Conservation (phyloP, 2,888 invertebrate genomes). For the Aleiodes testaceus region DNA sequence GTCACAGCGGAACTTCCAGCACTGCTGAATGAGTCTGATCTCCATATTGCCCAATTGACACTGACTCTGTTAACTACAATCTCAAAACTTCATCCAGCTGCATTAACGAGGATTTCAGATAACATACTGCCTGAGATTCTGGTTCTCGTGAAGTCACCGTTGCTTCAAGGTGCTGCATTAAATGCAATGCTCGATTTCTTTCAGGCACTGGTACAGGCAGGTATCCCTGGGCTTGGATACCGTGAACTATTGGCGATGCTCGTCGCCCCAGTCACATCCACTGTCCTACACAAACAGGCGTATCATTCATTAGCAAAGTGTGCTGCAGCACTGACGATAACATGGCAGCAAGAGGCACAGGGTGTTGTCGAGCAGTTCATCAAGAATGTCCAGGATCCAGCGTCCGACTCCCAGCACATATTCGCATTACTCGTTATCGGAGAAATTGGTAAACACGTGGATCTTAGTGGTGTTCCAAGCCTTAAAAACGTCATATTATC, state of each 20-base stretch:
- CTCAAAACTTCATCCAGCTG: constrained; percentile 84
- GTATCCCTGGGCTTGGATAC: constrained; percentile 86
- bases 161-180: constrained; percentile 94
- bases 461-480: constrained; percentile 84
- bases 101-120: constrained; percentile 82
- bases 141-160: constrained; percentile 89
- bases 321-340: constrained; percentile 93
- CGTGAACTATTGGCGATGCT: constrained; percentile 86
- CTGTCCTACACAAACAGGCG: constrained; percentile 80
- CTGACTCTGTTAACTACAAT: constrained; percentile 88
- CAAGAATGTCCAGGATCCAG: constrained; percentile 81
- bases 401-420: constrained; percentile 87
- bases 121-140: constrained; percentile 90
- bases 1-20: constrained; percentile 92
- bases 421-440: constrained; percentile 96
- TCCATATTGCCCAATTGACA: constrained; percentile 96
- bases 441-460: constrained; percentile 96
- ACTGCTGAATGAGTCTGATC: constrained; percentile 92
- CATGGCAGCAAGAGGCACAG: constrained; percentile 82
- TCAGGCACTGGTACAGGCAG: constrained; percentile 90
- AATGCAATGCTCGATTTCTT: constrained; percentile 93
- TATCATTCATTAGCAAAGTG: constrained; percentile 98
- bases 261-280: constrained; percentile 79
- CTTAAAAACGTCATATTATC: constrained; percentile 86
- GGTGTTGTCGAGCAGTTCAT: constrained; percentile 80